A percentile compares a stretch with the other conserved stretches of the same genome.
These are phyloP conservation scores for Strix aluco DNA, from an alignment of 2,113 vertebrate species.

Conservation along the genomic window DNA sequence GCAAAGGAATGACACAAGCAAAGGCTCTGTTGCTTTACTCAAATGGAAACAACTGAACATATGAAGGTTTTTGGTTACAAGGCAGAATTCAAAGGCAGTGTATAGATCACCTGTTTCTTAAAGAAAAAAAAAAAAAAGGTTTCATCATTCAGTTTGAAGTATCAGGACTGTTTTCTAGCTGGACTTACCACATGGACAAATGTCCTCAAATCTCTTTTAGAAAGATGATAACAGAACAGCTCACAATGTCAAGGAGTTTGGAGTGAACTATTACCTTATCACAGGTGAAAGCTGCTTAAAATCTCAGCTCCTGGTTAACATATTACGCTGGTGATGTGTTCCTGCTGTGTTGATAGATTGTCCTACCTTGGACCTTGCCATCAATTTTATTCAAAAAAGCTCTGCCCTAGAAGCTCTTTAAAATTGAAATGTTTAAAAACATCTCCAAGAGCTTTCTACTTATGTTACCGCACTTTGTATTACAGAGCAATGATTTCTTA, in stretches of 20 bases:
- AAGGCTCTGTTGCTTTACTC: not conserved
- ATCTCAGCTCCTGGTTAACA: not conserved
- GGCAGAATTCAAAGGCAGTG: not conserved
- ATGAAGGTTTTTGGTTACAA: not conserved
- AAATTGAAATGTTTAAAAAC: not conserved
- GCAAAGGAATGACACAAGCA: not conserved
- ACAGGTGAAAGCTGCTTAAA: not conserved
- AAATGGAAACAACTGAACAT: not conserved
- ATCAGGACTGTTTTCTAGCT: not conserved
- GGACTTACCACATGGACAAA: not conserved
- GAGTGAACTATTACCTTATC: not conserved
- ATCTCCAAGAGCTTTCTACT: not conserved
- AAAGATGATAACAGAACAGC: not conserved
- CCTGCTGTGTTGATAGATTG: not conserved
- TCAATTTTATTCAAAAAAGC: not conserved
- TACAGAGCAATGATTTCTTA: not conserved
- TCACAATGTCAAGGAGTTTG: not conserved
- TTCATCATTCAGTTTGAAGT: not conserved
- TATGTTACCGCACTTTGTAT: not conserved
- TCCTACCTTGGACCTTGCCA: not conserved
- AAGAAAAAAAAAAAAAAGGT: accelerated
- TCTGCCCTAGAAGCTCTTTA: not conserved
- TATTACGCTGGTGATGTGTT: not conserved
- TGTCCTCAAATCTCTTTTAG: not conserved
- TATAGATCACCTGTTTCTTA: not conserved